Base-by-base conservation (phyloP, 2,888 invertebrate species). In the Sarcophaga caerulescens region DNA sequence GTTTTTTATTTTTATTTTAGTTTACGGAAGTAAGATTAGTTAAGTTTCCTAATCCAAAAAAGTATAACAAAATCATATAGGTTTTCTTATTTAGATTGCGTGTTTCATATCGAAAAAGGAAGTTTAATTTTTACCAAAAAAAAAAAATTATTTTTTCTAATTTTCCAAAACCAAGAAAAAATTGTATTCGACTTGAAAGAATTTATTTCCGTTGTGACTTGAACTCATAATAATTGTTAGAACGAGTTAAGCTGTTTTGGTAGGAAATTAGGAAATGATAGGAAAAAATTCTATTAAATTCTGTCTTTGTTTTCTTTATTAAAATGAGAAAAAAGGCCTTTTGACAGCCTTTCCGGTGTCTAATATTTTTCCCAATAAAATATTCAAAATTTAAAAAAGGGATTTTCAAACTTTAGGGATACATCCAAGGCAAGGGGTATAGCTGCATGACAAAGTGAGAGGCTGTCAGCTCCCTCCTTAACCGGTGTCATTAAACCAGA, bases 121-220 rank as follows among this genome's bases (percentile, higher is more conserved):
- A 86, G 84, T 84, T 71, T 0, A 68, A 52, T 6, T 81, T 70
- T 70, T 57, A 45, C 65, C 47, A 45, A n/a, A 35, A 12, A 25
- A 35, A 11, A 25, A 23, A 25, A 44, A 17, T n/a, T 62, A 19
- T 57, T 68, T 66, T 59, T 45, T 44, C 3, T 14, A 52, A 21
- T 17, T 23, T 19, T 5, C 35, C n/a, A 73, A 62, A 74, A 52
- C 0, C 4, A 52, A 52, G 10, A 52, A 74, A 78, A 78, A 75
- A 83, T 73, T 81, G 47, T 47, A 47, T 47, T 35, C 11, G 47
- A 47, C 47, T 47, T 52, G 23, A 77, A 74, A 23, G 77, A 84
- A 84, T 86, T 74, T 86, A 86, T 81, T 77, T 86, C 86, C 84
- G 86, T 74, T 81, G 80, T 79, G n/a, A n/a, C 44, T 59, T 76